Evolutionary conservation across 2,797 vertebrate genomes (phyloP).

Genomic region (Rhinella marina): DNA sequence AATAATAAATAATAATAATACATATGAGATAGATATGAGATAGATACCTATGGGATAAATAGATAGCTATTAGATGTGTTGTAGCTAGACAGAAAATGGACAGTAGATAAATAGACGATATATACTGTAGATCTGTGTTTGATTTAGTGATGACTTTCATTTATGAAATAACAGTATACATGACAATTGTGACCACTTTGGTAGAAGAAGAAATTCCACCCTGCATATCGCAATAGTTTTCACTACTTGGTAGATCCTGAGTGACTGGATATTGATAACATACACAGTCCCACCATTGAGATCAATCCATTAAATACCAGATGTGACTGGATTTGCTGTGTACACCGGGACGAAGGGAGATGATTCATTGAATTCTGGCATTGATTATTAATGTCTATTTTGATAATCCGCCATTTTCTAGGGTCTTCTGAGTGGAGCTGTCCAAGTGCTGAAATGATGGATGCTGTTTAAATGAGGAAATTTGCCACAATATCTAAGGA

Average conservation of each 20-base stretch:
- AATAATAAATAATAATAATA: too few relatives aligned
- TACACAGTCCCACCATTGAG: too few relatives aligned
- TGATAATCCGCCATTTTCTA: neutral
- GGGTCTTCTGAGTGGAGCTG: constrained; percentile 37
- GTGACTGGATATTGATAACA: neutral
- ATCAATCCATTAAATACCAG: too few relatives aligned
- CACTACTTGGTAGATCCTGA: neutral
- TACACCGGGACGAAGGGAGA: neutral
- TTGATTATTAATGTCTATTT: constrained; percentile 2
- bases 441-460: constrained; percentile 54
- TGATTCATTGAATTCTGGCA: neutral
- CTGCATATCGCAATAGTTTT: neutral
- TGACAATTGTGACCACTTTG: neutral
- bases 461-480: constrained; percentile 23
- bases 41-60: too few relatives aligned
- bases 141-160: too few relatives aligned
- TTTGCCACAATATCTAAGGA: neutral
- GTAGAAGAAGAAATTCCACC: neutral
- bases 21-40: too few relatives aligned
- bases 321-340: neutral
- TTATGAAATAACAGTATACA: neutral
- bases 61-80: neutral
- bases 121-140: too few relatives aligned
- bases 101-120: neutral
- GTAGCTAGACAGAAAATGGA: neutral